Evolutionary conservation across 1,140 invertebrate species (phyloP).

Genomic region (Branchinecta lynchi): DNA sequence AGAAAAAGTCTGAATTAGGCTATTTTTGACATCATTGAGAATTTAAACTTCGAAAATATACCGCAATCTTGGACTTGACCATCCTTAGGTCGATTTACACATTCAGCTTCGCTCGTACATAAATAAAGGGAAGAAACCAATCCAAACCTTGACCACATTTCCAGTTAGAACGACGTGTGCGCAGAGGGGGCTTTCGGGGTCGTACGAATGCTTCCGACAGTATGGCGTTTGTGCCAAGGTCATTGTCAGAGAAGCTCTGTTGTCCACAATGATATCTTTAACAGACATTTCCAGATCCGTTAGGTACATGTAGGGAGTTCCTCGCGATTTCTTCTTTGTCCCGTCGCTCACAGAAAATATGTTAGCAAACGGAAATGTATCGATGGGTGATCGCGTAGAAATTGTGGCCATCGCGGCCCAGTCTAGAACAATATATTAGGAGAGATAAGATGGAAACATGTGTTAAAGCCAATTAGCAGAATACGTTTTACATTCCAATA

Average conservation of each 20-base stretch:
- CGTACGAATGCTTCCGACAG: conserved; percentile 43
- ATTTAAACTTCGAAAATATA: too few relatives aligned
- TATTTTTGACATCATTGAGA: too few relatives aligned
- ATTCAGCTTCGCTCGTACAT: too few relatives aligned
- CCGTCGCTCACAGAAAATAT: conserved; percentile 59
- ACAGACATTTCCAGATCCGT: conserved; percentile 56
- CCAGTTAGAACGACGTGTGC: conserved; percentile 53
- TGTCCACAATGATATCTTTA: conserved; percentile 51
- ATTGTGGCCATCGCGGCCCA: conserved; percentile 58
- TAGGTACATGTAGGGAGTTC: conserved; percentile 57
- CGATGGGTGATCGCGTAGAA: conserved; percentile 41
- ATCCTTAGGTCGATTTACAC: too few relatives aligned
- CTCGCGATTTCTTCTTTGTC: conserved; percentile 44
- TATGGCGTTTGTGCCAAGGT: conserved; percentile 48
- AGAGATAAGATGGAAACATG: too few relatives aligned
- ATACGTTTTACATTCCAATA: too few relatives aligned
- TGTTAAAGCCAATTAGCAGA: too few relatives aligned
- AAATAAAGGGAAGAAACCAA: too few relatives aligned
- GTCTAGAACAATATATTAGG: conserved; percentile 33
- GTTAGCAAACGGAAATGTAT: conserved; percentile 53
- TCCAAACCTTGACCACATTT: conserved; percentile 43
- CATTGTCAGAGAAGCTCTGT: conserved; percentile 46
- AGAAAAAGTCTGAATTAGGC: too few relatives aligned
- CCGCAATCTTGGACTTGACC: too few relatives aligned
- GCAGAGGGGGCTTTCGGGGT: conserved; percentile 66